Conservation (phyloP, 2,888 invertebrate species). For the Rotaria magnacalcarata region DNA sequence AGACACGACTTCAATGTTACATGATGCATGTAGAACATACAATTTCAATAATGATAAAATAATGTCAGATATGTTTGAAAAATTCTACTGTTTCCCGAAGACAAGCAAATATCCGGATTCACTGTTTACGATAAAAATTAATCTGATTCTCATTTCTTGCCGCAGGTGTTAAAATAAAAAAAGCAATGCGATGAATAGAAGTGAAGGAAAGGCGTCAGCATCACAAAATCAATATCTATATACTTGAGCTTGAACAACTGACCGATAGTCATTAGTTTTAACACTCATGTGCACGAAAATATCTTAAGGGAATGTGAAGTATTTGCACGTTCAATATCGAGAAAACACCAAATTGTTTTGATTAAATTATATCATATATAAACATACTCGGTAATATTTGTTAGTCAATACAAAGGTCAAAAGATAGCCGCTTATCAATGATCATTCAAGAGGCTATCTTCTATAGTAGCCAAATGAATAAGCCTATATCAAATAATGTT, state of each 20-base stretch:
- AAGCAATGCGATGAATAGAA: not conserved
- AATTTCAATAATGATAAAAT: not conserved
- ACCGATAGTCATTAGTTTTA: not conserved
- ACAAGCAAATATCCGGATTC: not conserved
- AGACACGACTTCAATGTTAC: not conserved
- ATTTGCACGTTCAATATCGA: not conserved
- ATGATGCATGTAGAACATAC: not conserved
- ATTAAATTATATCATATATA: slow-evolving; percentile 11
- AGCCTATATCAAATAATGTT: not conserved
- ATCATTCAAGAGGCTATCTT: not conserved
- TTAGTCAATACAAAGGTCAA: not conserved
- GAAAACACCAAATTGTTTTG: not conserved
- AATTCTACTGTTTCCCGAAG: not conserved
- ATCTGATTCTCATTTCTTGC: not conserved
- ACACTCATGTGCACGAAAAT: not conserved
- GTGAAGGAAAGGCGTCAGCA: not conserved
- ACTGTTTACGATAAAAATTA: not conserved
- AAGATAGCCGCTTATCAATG: not conserved
- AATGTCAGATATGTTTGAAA: not conserved
- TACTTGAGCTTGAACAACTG: slow-evolving; percentile 16
- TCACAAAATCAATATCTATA: not conserved
- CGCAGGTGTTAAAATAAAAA: not conserved
- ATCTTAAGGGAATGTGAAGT: not conserved
- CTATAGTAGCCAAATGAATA: not conserved
- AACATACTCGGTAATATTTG: not conserved